These are phyloP conservation scores for Trissoscelio sp. DNA, from an alignment of 2,888 invertebrate genomes.

Conservation along the genomic window DNA sequence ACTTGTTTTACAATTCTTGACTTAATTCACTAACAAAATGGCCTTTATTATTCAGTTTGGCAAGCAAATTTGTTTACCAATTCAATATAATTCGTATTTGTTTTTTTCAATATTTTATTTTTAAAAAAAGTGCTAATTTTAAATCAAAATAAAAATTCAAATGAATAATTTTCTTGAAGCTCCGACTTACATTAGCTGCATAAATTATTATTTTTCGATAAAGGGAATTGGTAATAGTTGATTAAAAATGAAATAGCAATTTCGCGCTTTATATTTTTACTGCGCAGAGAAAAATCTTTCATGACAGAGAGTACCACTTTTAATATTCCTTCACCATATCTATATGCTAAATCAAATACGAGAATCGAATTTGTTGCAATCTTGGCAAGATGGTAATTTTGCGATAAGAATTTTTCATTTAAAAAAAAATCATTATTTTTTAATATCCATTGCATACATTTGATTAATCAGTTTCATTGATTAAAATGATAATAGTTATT, in stretches of 20 bases:
- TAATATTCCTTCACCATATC: background rate
- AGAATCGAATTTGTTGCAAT: background rate
- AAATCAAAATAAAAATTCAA: too few species aligned
- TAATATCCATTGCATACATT: too few species aligned
- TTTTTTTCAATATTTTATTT: too few species aligned
- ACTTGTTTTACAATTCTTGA: background rate
- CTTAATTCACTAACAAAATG: background rate
- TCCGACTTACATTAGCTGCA: background rate
- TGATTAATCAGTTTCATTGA: too few species aligned
- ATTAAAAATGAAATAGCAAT: background rate
- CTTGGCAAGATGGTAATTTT: background rate
- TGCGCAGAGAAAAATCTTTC: background rate
- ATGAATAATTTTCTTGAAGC: background rate
- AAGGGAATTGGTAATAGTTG: background rate
- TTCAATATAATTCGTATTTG: too few species aligned
- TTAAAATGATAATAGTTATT: too few species aligned
- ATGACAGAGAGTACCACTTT: background rate
- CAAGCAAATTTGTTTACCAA: too few species aligned
- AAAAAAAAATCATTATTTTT: too few species aligned
- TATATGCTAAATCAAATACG: constrained; percentile 3
- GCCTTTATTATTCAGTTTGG: background rate
- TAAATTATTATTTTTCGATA: background rate
- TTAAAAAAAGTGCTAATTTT: too few species aligned
- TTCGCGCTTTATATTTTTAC: background rate
- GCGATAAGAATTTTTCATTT: background rate